Evolutionary conservation across 2,888 invertebrate genomes (phyloP).

Genomic region (Buathra laborator): DNA sequence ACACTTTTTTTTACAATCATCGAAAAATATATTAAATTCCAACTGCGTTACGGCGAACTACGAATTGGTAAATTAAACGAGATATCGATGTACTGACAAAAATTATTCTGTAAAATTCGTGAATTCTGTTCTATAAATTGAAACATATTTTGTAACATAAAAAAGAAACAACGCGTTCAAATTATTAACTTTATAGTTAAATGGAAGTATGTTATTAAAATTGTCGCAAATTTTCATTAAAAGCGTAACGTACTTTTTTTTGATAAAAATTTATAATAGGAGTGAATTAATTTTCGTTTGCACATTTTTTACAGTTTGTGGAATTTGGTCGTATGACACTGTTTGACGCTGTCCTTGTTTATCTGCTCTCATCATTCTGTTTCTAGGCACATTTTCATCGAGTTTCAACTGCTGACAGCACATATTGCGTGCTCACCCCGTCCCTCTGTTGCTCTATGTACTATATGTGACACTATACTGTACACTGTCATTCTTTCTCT

Average conservation of each 20-base stretch:
- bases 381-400: slow-evolving; percentile 33
- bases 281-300: too few species aligned
- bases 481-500: slow-evolving; percentile 2
- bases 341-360: neutral
- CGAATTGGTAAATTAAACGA: neutral
- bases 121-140: too few species aligned
- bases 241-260: too few species aligned
- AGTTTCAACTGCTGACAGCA: slow-evolving; percentile 35
- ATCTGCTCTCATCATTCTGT: neutral
- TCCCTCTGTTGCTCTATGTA: slow-evolving; percentile 10
- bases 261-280: too few species aligned
- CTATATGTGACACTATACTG: slow-evolving; percentile 7
- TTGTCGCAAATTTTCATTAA: too few species aligned
- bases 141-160: too few species aligned
- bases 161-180: too few species aligned
- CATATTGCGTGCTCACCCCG: neutral
- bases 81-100: too few species aligned
- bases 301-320: too few species aligned
- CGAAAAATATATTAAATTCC: neutral
- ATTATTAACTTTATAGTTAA: too few species aligned
- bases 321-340: neutral
- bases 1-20: neutral
- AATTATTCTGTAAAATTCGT: too few species aligned
- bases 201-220: too few species aligned
- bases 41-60: neutral